phyloP scores from a whole-genome alignment of 2,888 invertebrate genomes.

The Glaucopsyche alexis region DNA sequence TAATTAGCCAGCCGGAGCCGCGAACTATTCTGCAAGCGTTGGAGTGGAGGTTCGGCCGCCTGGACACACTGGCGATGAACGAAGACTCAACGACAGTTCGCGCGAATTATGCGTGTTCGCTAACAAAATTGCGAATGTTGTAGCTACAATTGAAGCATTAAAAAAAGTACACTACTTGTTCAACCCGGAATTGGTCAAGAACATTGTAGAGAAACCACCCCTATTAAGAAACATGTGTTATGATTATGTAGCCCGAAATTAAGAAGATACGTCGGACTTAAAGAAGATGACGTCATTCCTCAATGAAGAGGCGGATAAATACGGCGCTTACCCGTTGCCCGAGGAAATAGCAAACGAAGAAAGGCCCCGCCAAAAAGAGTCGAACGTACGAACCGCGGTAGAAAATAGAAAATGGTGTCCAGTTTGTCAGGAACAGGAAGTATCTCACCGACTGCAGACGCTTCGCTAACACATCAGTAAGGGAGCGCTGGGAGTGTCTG shows the following conservation, averaged over 20 bases:
- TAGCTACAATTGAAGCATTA: background rate
- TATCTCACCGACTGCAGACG: background rate
- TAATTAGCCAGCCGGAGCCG: background rate
- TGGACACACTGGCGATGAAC: background rate
- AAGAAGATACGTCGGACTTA: background rate
- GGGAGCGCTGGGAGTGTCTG: background rate
- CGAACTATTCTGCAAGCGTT: background rate
- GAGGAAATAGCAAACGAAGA: background rate
- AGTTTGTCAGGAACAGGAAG: background rate
- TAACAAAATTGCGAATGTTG: constrained; percentile 5
- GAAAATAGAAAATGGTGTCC: background rate
- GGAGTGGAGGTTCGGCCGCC: background rate
- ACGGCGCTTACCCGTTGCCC: background rate
- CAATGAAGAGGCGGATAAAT: background rate
- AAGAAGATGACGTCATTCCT: constrained; percentile 6
- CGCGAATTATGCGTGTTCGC: background rate
- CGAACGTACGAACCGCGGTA: background rate
- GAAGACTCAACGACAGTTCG: background rate
- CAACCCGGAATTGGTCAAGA: background rate
- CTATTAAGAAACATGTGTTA: constrained; percentile 7
- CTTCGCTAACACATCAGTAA: background rate
- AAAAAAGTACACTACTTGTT: background rate
- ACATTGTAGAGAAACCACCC: background rate
- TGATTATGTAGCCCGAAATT: background rate
- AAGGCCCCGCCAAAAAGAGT: background rate